Evolutionary conservation across 2,113 vertebrate genomes (phyloP), one percentile per base, ranked within the genome.

Genomic region (Spizaetus ornatus): DNA sequence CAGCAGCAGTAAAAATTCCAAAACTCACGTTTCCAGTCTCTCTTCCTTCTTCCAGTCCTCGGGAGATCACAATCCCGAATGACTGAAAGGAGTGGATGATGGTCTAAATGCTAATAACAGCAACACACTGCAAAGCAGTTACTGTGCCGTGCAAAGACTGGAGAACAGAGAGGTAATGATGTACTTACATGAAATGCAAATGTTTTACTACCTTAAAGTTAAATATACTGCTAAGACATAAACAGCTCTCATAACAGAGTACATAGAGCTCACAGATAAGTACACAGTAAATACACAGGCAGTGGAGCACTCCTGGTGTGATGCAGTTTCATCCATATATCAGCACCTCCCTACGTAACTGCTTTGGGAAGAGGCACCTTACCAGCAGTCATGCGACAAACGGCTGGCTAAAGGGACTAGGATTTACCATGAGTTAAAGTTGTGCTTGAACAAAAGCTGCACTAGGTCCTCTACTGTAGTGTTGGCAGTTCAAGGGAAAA

Each of bases 261-360:
- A 36, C 23, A 48, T 8, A 55, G 10, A 76, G 53, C 26, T 77
- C 58, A 25, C 47, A 67, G 36, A 4, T 16, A 85, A 20, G n/a
- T 6, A 32, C 32, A 38, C 0, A 50, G 32, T 16, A 77, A 71
- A 25, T 25, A 67, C 15, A 25, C 0, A 2, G 32, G 23, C n/a
- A n/a, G 13, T 1, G 16, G 48, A 73, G 42, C 17, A 34, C 13
- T 15, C 31, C 52, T 45, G n/a, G 42, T 10, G 32, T 45, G 40
- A 34, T 3, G 45, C 61, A n/a, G 34, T 11, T 36, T 40, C 27
- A 34, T 10, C 55, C 9, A 3, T 4, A 11, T 5, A 38, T 14
- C 78, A 43, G 69, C 90, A 91, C 23, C 43, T 48, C 56, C 73
- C 67, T n/a, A 31, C 36, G 10, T 14, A 61, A 53, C 25, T 5